A percentile compares a stretch with the other conserved stretches of the same genome.
Evolutionary conservation across 2,888 invertebrate genomes (phyloP).

Genomic region (Trissoscelio sp.): DNA sequence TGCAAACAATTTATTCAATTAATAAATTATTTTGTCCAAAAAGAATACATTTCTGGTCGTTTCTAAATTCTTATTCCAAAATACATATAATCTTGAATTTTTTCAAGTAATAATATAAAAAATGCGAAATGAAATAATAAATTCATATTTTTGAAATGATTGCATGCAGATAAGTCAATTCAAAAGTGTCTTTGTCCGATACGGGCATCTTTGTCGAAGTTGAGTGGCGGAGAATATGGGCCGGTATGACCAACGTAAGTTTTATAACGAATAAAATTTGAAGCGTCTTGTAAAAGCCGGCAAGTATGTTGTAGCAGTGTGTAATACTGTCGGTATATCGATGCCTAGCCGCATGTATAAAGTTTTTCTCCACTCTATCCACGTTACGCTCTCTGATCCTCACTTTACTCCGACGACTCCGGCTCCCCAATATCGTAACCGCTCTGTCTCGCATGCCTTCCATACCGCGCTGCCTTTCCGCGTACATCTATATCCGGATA

Average conservation of each 20-base stretch:
- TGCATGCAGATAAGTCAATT: conserved; percentile 12
- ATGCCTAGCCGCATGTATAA: conserved; percentile 73
- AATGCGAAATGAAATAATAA: too few species aligned
- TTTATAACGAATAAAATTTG: conserved; percentile 80
- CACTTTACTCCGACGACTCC: conserved; percentile 60
- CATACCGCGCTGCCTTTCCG: conserved; percentile 61
- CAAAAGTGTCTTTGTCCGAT: conserved; percentile 31
- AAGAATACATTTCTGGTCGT: too few species aligned
- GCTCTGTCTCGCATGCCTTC: conserved; percentile 62
- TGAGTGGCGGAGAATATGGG: conserved; percentile 32
- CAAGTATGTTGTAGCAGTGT: conserved; percentile 77
- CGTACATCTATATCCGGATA: conserved; percentile 64
- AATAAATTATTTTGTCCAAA: too few species aligned
- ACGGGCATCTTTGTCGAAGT: conserved; percentile 24
- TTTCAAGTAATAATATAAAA: too few species aligned
- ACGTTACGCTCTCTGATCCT: conserved; percentile 66
- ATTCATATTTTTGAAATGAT: conserved; percentile 25
- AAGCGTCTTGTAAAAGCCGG: conserved; percentile 79
- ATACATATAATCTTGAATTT: too few species aligned
- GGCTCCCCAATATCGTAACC: conserved; percentile 62
- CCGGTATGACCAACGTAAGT: conserved; percentile 71
- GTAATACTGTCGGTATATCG: conserved; percentile 76
- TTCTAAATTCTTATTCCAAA: too few species aligned
- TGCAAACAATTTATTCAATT: too few species aligned
- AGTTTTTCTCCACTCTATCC: conserved; percentile 69